Evolutionary conservation across 2,888 invertebrate species (phyloP).

Genomic region (Rotaria magnacalcarata): DNA sequence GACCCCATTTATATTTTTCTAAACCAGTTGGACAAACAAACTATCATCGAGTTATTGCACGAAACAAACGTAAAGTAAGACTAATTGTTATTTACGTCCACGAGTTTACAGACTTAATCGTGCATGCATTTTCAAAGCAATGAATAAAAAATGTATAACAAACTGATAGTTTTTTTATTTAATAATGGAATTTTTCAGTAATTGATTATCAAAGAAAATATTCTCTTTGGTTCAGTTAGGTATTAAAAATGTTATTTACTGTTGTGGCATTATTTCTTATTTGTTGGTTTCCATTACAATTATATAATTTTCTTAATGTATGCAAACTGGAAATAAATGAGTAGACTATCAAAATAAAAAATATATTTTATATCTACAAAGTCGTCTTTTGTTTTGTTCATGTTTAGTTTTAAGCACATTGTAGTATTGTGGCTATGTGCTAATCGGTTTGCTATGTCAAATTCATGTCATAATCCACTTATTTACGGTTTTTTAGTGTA

Average conservation of each 20-base stretch:
- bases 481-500: conserved; percentile 82
- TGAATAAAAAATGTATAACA: too few species aligned
- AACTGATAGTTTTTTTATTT: too few species aligned
- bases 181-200: too few species aligned
- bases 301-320: conserved; percentile 57
- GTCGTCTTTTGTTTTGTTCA: not conserved
- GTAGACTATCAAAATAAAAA: not conserved
- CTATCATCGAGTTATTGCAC: conserved; percentile 71
- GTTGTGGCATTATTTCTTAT: conserved; percentile 61
- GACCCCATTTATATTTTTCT: conserved; percentile 73
- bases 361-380: not conserved
- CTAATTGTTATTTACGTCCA: too few species aligned
- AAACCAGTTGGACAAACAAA: conserved; percentile 75
- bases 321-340: conserved; percentile 52
- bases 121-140: too few species aligned
- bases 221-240: conserved; percentile 50
- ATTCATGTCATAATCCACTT: conserved; percentile 82
- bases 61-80: conserved; percentile 75
- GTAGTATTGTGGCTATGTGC: conserved; percentile 80
- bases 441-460: conserved; percentile 76
- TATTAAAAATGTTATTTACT: conserved; percentile 59
- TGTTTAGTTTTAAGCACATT: conserved; percentile 60
- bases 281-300: conserved; percentile 61
- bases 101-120: too few species aligned
- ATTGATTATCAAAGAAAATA: too few species aligned